These are phyloP conservation scores for Scotopteryx bipunctaria DNA, from an alignment of 2,888 invertebrate genomes.

Conservation along the genomic window DNA sequence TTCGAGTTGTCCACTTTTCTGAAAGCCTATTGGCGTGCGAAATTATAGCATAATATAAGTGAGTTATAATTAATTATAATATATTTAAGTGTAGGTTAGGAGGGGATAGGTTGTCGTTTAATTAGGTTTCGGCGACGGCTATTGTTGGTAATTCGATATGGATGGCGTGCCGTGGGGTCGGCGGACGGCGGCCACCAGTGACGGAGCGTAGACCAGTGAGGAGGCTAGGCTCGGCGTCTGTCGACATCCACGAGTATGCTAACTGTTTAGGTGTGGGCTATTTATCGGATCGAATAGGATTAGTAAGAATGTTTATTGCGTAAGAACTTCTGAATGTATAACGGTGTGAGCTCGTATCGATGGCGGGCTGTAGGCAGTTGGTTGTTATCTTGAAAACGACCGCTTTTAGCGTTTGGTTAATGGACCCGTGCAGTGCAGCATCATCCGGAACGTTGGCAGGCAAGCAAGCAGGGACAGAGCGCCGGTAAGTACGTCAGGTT, in stretches of 20 bases:
- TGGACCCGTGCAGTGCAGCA: constrained; percentile 69
- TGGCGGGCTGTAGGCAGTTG: constrained; percentile 71
- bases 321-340: constrained; percentile 75
- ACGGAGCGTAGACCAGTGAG: constrained; percentile 44
- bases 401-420: constrained; percentile 72
- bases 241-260: constrained; percentile 53
- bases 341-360: constrained; percentile 69
- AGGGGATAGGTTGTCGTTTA: constrained; percentile 75
- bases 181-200: constrained; percentile 59
- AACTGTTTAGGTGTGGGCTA: constrained; percentile 79
- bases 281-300: constrained; percentile 75
- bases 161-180: constrained; percentile 69
- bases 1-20: constrained; percentile 62
- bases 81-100: constrained; percentile 61
- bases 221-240: constrained; percentile 59
- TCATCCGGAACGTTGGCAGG: constrained; percentile 49
- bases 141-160: constrained; percentile 72
- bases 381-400: constrained; percentile 71
- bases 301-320: constrained; percentile 69
- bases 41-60: constrained; percentile 68
- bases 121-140: constrained; percentile 69
- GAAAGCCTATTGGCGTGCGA: constrained; percentile 70
- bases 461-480: constrained; percentile 20
- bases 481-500: constrained; percentile 45
- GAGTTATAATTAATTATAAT: constrained; percentile 58